Percentiles rank a stretch among this genome's conserved stretches.
phyloP scores from a whole-genome alignment of 2,888 invertebrate genomes.

The Caradrina kadenii region DNA sequence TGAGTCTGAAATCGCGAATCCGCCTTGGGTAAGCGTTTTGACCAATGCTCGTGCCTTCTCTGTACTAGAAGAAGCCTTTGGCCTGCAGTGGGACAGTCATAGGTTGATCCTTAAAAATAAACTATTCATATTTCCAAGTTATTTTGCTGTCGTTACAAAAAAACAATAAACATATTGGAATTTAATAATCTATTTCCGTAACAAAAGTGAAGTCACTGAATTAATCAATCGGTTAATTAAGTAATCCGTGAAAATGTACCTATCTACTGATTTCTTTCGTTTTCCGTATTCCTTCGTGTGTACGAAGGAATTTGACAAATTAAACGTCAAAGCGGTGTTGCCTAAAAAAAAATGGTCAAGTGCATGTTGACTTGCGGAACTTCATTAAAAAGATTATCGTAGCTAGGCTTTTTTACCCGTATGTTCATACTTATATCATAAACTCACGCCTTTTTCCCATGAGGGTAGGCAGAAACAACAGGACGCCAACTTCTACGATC shows the following conservation, averaged over 20 bases:
- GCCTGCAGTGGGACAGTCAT: too few species aligned
- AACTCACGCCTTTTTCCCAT: too few species aligned
- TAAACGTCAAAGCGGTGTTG: background rate
- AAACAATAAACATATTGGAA: background rate
- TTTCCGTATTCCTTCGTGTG: slow-evolving; percentile 27
- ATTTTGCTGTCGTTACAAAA: slow-evolving; percentile 12
- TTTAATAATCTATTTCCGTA: slow-evolving; percentile 18
- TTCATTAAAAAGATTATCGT: too few species aligned
- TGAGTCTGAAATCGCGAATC: too few species aligned
- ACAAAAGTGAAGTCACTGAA: background rate
- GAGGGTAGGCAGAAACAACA: too few species aligned
- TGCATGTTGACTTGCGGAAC: background rate
- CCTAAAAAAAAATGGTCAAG: background rate
- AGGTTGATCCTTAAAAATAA: background rate
- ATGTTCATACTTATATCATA: too few species aligned
- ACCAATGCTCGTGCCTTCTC: too few species aligned
- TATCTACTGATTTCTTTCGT: background rate
- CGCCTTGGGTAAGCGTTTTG: too few species aligned
- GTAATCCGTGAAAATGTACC: slow-evolving; percentile 4
- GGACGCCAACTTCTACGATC: too few species aligned
- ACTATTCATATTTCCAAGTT: background rate
- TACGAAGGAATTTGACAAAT: slow-evolving; percentile 11
- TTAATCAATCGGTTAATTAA: slow-evolving; percentile 26
- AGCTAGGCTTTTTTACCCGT: too few species aligned
- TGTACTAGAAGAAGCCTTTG: too few species aligned